phyloP scores from a whole-genome alignment of 2,797 vertebrate genomes.

The Peromyscus nudipes region DNA sequence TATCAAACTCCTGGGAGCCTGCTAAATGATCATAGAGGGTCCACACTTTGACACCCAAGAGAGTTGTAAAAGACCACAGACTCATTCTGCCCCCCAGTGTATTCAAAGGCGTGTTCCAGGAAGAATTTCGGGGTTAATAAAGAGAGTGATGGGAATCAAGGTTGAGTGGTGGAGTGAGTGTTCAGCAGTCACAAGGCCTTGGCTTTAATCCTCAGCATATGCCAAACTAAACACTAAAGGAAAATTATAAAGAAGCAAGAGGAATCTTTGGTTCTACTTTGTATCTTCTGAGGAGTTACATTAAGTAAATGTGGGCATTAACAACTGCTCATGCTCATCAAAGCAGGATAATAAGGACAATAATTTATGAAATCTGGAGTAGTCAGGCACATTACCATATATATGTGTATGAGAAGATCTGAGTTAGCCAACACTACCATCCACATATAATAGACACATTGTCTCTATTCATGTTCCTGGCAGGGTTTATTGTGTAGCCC shows the following conservation, averaged over 20 bases:
- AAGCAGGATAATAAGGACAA: constrained; percentile 24
- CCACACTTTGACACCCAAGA: background rate
- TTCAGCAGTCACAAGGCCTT: too few relatives aligned
- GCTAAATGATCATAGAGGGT: background rate
- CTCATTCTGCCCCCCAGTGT: background rate
- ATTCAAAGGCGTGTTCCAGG: constrained; percentile 12
- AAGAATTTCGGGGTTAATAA: background rate
- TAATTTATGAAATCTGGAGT: constrained; percentile 4
- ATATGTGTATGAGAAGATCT: background rate
- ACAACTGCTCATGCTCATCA: background rate
- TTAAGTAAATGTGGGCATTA: constrained; percentile 36
- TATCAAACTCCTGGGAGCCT: background rate
- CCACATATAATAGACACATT: background rate
- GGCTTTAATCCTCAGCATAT: background rate
- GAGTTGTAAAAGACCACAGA: background rate
- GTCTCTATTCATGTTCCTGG: background rate
- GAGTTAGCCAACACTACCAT: background rate
- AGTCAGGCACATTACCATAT: background rate
- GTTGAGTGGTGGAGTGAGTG: background rate
- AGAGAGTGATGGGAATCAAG: background rate
- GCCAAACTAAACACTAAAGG: background rate
- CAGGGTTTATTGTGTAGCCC: background rate
- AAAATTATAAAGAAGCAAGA: background rate
- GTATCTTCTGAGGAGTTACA: background rate
- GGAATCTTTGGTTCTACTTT: background rate